phyloP scores from a whole-genome alignment of 2,113 vertebrate species.

The Fulica atra region DNA sequence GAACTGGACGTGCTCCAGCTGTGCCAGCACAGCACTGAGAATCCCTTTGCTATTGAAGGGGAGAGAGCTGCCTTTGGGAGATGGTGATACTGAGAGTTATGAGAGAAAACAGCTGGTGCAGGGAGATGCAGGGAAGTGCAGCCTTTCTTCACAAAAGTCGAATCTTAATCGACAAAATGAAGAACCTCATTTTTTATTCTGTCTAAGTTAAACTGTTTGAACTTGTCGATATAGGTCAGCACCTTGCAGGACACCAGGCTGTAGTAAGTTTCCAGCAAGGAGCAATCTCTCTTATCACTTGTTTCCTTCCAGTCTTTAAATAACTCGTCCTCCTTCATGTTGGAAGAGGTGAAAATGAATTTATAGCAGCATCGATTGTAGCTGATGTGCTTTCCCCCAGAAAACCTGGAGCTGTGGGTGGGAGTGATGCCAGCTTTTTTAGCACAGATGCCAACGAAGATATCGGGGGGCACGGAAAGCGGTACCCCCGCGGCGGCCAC shows the following conservation, averaged over 20 bases:
- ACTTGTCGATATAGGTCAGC: slow-evolving; percentile 86
- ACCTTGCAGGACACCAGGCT: slow-evolving; percentile 87
- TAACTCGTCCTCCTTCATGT: slow-evolving; percentile 71
- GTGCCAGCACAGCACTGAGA: not conserved
- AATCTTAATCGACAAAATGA: slow-evolving; percentile 48
- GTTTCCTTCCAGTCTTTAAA: slow-evolving; percentile 82
- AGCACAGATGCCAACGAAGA: slow-evolving; percentile 87
- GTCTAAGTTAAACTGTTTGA: slow-evolving; percentile 71
- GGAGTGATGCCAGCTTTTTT: slow-evolving; percentile 81
- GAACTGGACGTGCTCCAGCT: not conserved
- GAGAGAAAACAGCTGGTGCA: not conserved
- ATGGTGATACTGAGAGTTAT: rapidly evolving
- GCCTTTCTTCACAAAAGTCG: not conserved
- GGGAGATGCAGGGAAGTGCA: not conserved
- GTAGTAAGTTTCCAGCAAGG: slow-evolving; percentile 86
- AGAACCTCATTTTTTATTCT: slow-evolving; percentile 41
- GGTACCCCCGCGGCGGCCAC: slow-evolving; percentile 75
- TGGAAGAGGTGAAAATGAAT: slow-evolving; percentile 88
- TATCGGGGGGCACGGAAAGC: slow-evolving; percentile 69
- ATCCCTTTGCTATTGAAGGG: not conserved
- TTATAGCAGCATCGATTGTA: slow-evolving; percentile 92
- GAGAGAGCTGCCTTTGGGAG: not conserved
- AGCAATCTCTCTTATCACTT: slow-evolving; percentile 71
- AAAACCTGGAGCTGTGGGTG: slow-evolving; percentile 87
- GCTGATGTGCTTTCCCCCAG: slow-evolving; percentile 83